Evolutionary conservation across 2,797 vertebrate genomes (phyloP), one percentile per base, ranked within the genome.

Genomic region (Aplochiton taeniatus): DNA sequence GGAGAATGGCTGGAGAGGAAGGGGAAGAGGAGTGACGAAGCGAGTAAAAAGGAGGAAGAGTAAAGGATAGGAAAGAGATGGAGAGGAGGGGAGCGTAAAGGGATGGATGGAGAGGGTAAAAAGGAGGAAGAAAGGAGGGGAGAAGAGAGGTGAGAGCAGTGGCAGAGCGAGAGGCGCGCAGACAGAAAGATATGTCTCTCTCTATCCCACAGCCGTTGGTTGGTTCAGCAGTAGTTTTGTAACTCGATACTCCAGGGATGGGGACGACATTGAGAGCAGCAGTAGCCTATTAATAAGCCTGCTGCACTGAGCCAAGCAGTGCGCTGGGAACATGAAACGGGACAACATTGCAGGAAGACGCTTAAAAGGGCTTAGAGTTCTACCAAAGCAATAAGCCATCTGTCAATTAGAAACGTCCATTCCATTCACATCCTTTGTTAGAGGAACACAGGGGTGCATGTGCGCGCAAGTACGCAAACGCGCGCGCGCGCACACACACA

Each of bases 1-100:
- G 79, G 50, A 96, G 72, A 75, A 98, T 88, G 50, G 96, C 96
- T 97, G 64, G 48, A 68, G 51, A 0, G 57, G 66, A 63, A 63
- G 44, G 10, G 41, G 44, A 55, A 0, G 61, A 48, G 51, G 20
- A 48, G 42, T 55, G 48, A 46, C 0, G 4, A 68, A 0, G 58
- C n/a, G n/a, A n/a, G n/a, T n/a, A n/a, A n/a, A 44, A 52, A 57
- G 8, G 50, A 72, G 17, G 47, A 50, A 12, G 43, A 42, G 58
- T 6, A 47, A 14, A 53, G 16, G 11, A 11, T 7, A 8, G 16
- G 20, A 11, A n/a, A 49, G 17, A 43, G 14, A 11, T 9, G 17
- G 4, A 18, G 17, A 17, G 51, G 43, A 58, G n/a, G n/a, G n/a
- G n/a, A n/a, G n/a, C n/a, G n/a, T n/a, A n/a, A n/a, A n/a, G n/a